These are phyloP conservation scores for Drosophila melanocephala DNA, from an alignment of 2,888 invertebrate genomes.

Conservation along the genomic window DNA sequence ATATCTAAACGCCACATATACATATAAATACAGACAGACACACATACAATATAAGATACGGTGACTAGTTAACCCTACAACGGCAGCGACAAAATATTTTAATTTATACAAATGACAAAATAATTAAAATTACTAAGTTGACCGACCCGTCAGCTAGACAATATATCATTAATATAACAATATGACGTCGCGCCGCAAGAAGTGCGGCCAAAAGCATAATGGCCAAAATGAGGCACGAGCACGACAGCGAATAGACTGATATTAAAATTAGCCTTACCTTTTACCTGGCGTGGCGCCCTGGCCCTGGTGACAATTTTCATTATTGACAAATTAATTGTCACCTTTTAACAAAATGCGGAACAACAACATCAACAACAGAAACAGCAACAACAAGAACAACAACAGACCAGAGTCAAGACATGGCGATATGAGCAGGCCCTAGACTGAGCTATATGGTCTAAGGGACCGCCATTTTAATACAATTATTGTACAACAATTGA, in stretches of 20 bases:
- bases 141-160: constrained; percentile 64
- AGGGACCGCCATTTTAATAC: constrained; percentile 56
- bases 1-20: not conserved
- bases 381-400: constrained; percentile 5
- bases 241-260: constrained; percentile 35
- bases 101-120: constrained; percentile 80
- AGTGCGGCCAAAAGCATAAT: constrained; percentile 44
- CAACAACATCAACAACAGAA: not conserved
- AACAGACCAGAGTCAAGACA: constrained; percentile 22
- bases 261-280: constrained; percentile 30
- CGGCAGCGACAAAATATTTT: constrained; percentile 63
- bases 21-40: not conserved
- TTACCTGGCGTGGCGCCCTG: constrained; percentile 4
- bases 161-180: constrained; percentile 65
- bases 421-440: not conserved
- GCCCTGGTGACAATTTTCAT: constrained; percentile 65
- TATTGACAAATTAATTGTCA: constrained; percentile 85
- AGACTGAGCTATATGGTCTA: constrained; percentile 8
- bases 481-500: constrained; percentile 51
- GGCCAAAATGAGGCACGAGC: constrained; percentile 57
- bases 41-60: not conserved
- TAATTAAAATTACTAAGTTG: constrained; percentile 74
- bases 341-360: constrained; percentile 82
- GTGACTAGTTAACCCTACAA: constrained; percentile 49
- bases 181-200: constrained; percentile 30